Percentiles rank a stretch among this genome's conserved stretches.
These are phyloP conservation scores for Odontocolon sp. DNA, from an alignment of 2,888 invertebrate genomes.

Conservation along the genomic window DNA sequence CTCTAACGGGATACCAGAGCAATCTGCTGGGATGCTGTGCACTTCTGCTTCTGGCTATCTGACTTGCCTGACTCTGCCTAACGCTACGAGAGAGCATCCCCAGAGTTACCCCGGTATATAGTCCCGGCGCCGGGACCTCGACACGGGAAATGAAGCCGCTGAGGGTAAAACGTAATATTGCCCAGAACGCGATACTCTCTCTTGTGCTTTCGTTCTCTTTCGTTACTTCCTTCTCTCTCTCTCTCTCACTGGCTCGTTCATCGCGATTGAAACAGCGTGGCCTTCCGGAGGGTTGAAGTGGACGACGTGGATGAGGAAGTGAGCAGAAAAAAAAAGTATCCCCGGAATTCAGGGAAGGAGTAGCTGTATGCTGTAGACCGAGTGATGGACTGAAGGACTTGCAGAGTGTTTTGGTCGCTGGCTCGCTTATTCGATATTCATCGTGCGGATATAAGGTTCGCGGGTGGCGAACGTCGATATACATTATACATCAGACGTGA, in stretches of 20 bases:
- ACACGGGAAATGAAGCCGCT: conserved; percentile 61
- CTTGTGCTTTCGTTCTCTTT: conserved; percentile 36
- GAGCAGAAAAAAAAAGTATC: conserved; percentile 21
- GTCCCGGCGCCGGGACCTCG: conserved; percentile 43
- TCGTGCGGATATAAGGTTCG: conserved; percentile 26
- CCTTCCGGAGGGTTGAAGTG: conserved; percentile 48
- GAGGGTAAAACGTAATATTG: conserved; percentile 61
- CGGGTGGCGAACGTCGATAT: conserved; percentile 42
- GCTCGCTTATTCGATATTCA: conserved; percentile 39
- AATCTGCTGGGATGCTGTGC: conserved; percentile 28
- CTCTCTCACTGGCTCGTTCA: conserved; percentile 24
- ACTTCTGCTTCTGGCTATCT: conserved; percentile 5
- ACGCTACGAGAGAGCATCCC: conserved; percentile 2
- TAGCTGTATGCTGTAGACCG: conserved; percentile 6
- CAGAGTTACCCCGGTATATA: conserved; percentile 23
- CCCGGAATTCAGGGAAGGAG: conserved; percentile 27
- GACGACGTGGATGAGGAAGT: conserved; percentile 1
- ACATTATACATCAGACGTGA: conserved; percentile 52
- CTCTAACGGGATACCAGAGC: neutral
- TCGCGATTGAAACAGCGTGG: conserved; percentile 52
- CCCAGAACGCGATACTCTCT: conserved; percentile 47
- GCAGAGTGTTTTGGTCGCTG: neutral
- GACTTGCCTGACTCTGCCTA: neutral
- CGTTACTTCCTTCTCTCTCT: conserved; percentile 11
- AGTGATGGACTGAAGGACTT: conserved; percentile 20